phyloP scores from a whole-genome alignment of 1,140 invertebrate species.

The Panulirus ornatus region DNA sequence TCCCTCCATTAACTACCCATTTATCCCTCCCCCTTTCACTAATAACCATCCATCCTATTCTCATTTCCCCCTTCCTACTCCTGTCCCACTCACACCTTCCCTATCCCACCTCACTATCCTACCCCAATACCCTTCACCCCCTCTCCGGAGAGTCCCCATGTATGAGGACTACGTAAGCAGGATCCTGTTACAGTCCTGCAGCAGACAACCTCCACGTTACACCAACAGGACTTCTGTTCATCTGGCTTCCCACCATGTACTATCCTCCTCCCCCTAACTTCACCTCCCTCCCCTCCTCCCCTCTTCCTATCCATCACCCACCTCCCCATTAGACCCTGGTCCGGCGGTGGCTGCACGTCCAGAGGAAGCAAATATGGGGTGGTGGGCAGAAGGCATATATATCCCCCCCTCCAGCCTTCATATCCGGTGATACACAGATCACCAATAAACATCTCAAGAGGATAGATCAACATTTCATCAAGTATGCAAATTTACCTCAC shows the following conservation, averaged over 20 bases:
- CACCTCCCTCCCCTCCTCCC: not conserved
- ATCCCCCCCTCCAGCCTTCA: slow-evolving; percentile 50
- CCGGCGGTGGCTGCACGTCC: not conserved
- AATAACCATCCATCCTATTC: not conserved
- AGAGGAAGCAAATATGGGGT: slow-evolving; percentile 49
- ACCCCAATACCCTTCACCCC: not conserved
- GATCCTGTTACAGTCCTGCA: too few relatives aligned
- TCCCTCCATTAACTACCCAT: too few relatives aligned
- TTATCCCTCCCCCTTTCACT: not conserved
- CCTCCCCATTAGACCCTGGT: not conserved
- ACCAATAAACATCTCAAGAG: slow-evolving; percentile 55
- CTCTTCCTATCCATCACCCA: not conserved
- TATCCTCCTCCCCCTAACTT: not conserved
- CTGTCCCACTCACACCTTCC: not conserved
- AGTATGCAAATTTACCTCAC: slow-evolving; percentile 63
- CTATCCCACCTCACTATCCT: not conserved
- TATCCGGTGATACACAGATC: slow-evolving; percentile 61
- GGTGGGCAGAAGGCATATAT: slow-evolving; percentile 15
- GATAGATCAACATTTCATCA: slow-evolving; percentile 65
- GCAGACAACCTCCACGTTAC: too few relatives aligned
- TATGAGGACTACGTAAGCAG: too few relatives aligned
- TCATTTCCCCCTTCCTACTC: not conserved
- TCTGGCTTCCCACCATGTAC: not conserved
- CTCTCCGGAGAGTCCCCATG: too few relatives aligned
- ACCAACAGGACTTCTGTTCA: too few relatives aligned